A percentile compares a stretch with the other conserved stretches of the same genome.
Evolutionary conservation across 2,797 vertebrate species (phyloP).

Genomic region (Ibycter americanus): DNA sequence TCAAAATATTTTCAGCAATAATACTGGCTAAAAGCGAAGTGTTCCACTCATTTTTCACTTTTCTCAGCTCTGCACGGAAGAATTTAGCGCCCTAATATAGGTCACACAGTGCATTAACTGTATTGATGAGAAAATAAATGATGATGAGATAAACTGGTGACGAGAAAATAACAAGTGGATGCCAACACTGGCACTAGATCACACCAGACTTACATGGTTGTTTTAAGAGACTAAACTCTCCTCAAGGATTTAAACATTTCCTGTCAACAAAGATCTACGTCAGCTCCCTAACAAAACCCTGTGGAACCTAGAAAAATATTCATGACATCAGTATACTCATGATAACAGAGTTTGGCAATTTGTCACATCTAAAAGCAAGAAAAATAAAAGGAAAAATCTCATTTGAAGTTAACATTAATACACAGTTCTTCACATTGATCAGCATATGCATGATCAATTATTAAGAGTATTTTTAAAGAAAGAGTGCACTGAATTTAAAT

Average conservation of each 20-base stretch:
- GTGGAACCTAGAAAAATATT: background rate
- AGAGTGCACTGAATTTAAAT: background rate
- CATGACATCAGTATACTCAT: background rate
- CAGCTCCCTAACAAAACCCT: background rate
- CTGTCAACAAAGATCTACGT: background rate
- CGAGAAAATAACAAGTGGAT: background rate
- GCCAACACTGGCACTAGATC: background rate
- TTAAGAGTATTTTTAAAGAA: background rate
- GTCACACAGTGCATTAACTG: background rate
- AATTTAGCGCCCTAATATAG: background rate
- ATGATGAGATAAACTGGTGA: background rate
- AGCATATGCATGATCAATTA: background rate
- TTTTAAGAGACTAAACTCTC: background rate
- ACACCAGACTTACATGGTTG: background rate
- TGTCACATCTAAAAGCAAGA: background rate
- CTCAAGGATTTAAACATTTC: background rate
- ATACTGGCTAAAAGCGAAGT: background rate
- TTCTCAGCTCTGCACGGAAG: background rate
- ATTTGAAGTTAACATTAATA: background rate
- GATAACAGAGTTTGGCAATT: background rate
- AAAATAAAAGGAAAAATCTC: background rate
- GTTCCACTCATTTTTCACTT: background rate
- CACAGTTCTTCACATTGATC: background rate
- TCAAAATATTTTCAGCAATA: background rate
- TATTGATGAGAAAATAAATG: background rate